These are phyloP conservation scores for Nestor notabilis DNA, from an alignment of 2,113 vertebrate genomes.

Conservation along the genomic window DNA sequence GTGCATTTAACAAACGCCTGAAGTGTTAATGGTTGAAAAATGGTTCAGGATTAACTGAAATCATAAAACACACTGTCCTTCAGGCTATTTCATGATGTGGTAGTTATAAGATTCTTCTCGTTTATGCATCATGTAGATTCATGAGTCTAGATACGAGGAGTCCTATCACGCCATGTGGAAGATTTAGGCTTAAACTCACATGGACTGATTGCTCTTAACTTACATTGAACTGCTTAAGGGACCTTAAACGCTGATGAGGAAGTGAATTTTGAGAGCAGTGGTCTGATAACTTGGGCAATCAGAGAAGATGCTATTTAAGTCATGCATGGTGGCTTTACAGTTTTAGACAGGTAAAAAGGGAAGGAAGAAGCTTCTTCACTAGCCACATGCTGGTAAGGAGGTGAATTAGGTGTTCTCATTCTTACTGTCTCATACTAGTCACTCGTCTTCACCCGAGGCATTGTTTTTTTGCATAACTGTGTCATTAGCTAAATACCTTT, in stretches of 20 bases:
- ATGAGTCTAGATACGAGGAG: neutral
- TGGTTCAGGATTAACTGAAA: neutral
- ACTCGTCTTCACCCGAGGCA: neutral
- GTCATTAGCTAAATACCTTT: neutral
- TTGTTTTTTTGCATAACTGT: neutral
- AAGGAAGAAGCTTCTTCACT: neutral
- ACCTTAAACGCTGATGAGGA: neutral
- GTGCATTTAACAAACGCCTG: neutral
- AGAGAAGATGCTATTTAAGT: neutral
- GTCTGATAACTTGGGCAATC: neutral
- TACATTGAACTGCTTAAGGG: neutral
- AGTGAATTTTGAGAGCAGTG: neutral
- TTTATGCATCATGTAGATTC: neutral
- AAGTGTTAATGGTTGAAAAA: neutral
- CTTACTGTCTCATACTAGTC: neutral
- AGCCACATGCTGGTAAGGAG: neutral
- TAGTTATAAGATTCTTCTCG: neutral
- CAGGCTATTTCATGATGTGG: neutral
- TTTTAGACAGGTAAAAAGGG: neutral
- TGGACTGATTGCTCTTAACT: neutral
- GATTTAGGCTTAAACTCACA: neutral
- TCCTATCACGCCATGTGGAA: rapidly evolving
- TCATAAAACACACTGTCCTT: neutral
- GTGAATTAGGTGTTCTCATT: neutral
- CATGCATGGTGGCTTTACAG: neutral